phyloP scores from a whole-genome alignment of 2,888 invertebrate species.

The Caenorhabditis sp. region DNA sequence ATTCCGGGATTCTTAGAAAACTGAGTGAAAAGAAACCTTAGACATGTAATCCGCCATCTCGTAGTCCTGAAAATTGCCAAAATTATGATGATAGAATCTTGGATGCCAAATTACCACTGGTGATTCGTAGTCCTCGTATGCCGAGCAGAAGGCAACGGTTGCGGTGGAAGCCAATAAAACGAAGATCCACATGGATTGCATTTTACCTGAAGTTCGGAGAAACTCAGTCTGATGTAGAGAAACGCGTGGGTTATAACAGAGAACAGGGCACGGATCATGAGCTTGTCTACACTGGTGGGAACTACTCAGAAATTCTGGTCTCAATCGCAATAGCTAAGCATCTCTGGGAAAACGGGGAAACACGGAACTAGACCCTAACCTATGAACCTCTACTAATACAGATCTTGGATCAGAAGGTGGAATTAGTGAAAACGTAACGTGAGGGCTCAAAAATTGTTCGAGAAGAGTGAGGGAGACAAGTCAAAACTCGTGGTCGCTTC shows the following conservation, averaged over 20 bases:
- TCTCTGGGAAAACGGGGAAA: neutral
- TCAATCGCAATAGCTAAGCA: neutral
- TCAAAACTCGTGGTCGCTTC: conserved; percentile 8
- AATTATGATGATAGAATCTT: conserved; percentile 11
- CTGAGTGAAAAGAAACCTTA: conserved; percentile 49
- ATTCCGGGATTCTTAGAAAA: conserved; percentile 26
- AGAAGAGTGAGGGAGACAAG: conserved; percentile 1
- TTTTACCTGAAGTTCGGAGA: conserved; percentile 59
- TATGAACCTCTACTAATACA: conserved; percentile 6
- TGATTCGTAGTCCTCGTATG: conserved; percentile 49
- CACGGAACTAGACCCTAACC: neutral
- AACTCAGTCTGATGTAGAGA: too few species aligned
- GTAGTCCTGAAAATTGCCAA: conserved; percentile 51
- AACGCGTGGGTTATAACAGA: neutral
- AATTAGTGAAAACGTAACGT: conserved; percentile 42
- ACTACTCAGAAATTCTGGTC: neutral
- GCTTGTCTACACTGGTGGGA: neutral
- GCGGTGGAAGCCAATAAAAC: conserved; percentile 55
- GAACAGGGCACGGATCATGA: too few species aligned
- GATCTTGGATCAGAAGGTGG: neutral
- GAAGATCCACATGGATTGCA: conserved; percentile 56
- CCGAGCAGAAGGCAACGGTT: conserved; percentile 38
- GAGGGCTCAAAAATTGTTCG: neutral
- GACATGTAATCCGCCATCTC: conserved; percentile 51
- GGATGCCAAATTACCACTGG: conserved; percentile 24